These are phyloP conservation scores for Tillus elongatus DNA, from an alignment of 2,888 invertebrate species.

Conservation along the genomic window DNA sequence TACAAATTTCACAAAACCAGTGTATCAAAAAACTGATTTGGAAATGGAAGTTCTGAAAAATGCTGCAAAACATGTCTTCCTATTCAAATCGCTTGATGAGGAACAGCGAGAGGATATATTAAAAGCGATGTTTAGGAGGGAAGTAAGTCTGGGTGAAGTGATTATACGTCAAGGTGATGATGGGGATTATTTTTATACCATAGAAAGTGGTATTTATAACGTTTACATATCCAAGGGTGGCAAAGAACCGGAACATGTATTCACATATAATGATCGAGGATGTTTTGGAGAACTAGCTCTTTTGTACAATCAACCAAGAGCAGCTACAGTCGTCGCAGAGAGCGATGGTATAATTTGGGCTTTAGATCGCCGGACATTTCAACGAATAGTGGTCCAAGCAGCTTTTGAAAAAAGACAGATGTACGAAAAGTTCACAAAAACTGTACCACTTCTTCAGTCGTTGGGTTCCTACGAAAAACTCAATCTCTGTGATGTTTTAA, in stretches of 20 bases:
- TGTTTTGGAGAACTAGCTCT: slow-evolving; percentile 95
- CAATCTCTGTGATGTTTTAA: slow-evolving; percentile 92
- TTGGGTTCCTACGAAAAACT: slow-evolving; percentile 92
- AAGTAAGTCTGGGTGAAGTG: too few species aligned
- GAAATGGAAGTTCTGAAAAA: too few species aligned
- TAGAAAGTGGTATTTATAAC: too few species aligned
- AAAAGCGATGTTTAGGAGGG: too few species aligned
- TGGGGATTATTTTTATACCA: too few species aligned
- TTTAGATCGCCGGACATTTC: slow-evolving; percentile 94
- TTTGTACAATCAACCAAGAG: slow-evolving; percentile 95
- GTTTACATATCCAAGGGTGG: too few species aligned
- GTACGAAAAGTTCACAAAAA: slow-evolving; percentile 88
- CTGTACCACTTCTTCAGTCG: slow-evolving; percentile 91
- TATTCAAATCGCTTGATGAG: too few species aligned
- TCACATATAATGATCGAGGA: slow-evolving; percentile 82
- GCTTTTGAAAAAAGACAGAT: slow-evolving; percentile 97
- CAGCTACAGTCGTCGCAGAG: slow-evolving; percentile 82
- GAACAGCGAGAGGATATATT: too few species aligned
- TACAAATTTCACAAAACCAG: too few species aligned
- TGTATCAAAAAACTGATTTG: too few species aligned
- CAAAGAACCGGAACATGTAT: slow-evolving; percentile 52
- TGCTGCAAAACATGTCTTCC: too few species aligned
- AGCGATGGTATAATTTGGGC: slow-evolving; percentile 88
- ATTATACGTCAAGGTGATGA: too few species aligned
- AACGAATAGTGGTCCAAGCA: slow-evolving; percentile 89